phyloP scores from a whole-genome alignment of 2,888 invertebrate species.

The Pseudanteris insignis region DNA sequence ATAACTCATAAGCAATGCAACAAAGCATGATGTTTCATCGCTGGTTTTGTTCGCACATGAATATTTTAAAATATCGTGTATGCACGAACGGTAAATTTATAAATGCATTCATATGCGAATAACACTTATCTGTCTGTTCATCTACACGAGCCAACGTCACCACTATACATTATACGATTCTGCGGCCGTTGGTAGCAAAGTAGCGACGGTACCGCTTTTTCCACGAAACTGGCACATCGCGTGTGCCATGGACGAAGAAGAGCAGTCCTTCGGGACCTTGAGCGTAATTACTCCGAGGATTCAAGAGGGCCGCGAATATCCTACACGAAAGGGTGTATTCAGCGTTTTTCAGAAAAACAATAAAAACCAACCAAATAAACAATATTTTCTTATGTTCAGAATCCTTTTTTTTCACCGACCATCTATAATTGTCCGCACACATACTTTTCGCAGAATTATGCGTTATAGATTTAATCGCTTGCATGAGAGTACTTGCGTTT shows the following conservation, averaged over 20 bases:
- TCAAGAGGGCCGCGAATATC: slow-evolving; percentile 43
- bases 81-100: slow-evolving; percentile 46
- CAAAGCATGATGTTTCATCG: slow-evolving; percentile 41
- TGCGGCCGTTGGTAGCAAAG: slow-evolving; percentile 45
- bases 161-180: slow-evolving; percentile 46
- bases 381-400: slow-evolving; percentile 31
- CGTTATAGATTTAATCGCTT: slow-evolving; percentile 33
- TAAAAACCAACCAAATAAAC: slow-evolving; percentile 38
- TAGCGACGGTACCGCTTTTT: slow-evolving; percentile 47
- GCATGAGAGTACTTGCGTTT: slow-evolving; percentile 20
- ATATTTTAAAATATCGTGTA: slow-evolving; percentile 47
- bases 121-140: slow-evolving; percentile 54
- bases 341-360: slow-evolving; percentile 40
- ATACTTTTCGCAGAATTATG: slow-evolving; percentile 33
- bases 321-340: slow-evolving; percentile 45
- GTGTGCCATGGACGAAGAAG: slow-evolving; percentile 50
- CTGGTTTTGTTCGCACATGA: slow-evolving; percentile 46
- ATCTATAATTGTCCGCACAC: slow-evolving; percentile 26
- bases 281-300: slow-evolving; percentile 45
- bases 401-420: slow-evolving; percentile 18
- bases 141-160: slow-evolving; percentile 47
- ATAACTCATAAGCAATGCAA: slow-evolving; percentile 38
- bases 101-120: slow-evolving; percentile 53
- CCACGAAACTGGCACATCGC: slow-evolving; percentile 54
- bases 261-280: slow-evolving; percentile 49